Percentiles rank a stretch among this genome's conserved stretches.
Evolutionary conservation across 2,113 vertebrate genomes (phyloP).

Genomic region (Willisornis vidua): DNA sequence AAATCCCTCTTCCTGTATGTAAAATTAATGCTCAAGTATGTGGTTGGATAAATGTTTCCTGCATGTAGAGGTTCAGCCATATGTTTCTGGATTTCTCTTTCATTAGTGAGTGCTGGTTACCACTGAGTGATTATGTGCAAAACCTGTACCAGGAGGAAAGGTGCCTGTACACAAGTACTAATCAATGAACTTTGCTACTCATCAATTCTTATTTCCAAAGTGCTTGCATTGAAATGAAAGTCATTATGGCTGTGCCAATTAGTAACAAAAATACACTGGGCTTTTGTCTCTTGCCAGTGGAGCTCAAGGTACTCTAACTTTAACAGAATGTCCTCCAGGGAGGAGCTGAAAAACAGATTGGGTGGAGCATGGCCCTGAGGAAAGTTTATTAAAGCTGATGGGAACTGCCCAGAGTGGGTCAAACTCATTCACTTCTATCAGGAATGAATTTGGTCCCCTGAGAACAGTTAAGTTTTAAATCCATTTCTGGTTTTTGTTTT

Average conservation of each 20-base stretch:
- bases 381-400: conserved; percentile 23
- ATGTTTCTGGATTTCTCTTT: conserved; percentile 10
- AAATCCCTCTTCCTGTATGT: conserved; percentile 54
- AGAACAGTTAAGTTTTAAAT: conserved; percentile 44
- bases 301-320: conserved; percentile 30
- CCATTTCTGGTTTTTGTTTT: conserved; percentile 53
- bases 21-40: conserved; percentile 52
- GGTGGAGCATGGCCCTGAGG: not conserved
- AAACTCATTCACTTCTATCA: conserved; percentile 26
- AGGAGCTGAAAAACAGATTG: not conserved
- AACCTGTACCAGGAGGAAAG: not conserved
- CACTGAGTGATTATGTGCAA: not conserved
- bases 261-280: conserved; percentile 25
- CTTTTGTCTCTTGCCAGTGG: conserved; percentile 13
- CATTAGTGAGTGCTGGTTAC: not conserved
- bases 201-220: conserved; percentile 34
- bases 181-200: conserved; percentile 42
- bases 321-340: not conserved
- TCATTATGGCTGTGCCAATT: conserved; percentile 25
- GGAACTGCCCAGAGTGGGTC: conserved; percentile 22
- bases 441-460: not conserved
- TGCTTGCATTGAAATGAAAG: conserved; percentile 1
- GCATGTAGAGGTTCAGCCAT: not conserved
- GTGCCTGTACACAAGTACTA: not conserved
- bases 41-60: conserved; percentile 33